A percentile compares a stretch with the other conserved stretches of the same genome.
Evolutionary conservation across 2,113 vertebrate genomes (phyloP).

Genomic region (Deroptyus accipitrinus): DNA sequence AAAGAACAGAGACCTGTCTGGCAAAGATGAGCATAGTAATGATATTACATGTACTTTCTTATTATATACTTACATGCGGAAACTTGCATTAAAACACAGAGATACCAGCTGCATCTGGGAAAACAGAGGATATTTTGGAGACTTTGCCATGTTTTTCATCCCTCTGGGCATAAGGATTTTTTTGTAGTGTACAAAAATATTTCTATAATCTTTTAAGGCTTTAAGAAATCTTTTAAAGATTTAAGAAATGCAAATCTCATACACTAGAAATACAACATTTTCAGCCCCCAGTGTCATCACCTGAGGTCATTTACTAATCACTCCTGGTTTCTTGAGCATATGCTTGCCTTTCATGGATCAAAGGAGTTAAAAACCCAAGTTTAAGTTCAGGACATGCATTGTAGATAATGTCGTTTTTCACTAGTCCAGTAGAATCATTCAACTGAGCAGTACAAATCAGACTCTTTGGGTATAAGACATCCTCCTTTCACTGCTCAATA

Average conservation of each 20-base stretch:
- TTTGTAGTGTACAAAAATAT: background rate
- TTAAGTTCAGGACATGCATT: background rate
- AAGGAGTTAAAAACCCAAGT: background rate
- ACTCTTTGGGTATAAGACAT: background rate
- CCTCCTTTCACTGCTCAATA: background rate
- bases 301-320: background rate
- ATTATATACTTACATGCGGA: background rate
- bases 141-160: background rate
- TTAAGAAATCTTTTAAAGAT: background rate
- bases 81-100: background rate
- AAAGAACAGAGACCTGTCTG: background rate
- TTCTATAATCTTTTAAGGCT: background rate
- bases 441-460: background rate
- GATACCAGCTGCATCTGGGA: background rate
- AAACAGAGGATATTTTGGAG: background rate
- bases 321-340: background rate
- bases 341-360: background rate
- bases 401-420: background rate
- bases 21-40: background rate
- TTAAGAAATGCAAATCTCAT: background rate
- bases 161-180: background rate
- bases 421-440: background rate
- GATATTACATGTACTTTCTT: background rate
- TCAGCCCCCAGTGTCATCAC: background rate
- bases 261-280: background rate